Conservation (phyloP, 2,797 vertebrate genomes). For the Onychomys arenicola region DNA sequence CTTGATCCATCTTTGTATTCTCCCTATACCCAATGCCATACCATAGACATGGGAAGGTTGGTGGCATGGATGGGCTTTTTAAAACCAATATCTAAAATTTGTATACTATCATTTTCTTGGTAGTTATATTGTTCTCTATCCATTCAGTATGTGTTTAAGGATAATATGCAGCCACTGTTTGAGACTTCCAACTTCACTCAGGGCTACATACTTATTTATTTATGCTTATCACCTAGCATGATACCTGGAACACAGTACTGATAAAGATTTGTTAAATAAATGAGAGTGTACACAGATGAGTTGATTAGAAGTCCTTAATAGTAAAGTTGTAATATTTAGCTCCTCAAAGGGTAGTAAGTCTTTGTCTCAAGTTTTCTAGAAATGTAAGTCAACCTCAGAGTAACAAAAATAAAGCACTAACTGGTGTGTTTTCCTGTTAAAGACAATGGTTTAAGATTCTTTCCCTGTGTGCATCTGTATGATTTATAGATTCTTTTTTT, state of each 20-base stretch:
- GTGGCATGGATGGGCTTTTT: neutral
- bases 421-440: conserved; percentile 32
- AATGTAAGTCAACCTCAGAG: conserved; percentile 40
- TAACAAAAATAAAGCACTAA: neutral
- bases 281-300: neutral
- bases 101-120: conserved; percentile 7
- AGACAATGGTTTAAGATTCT: neutral
- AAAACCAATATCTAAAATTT: neutral
- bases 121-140: conserved; percentile 47
- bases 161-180: neutral
- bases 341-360: neutral
- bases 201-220: neutral
- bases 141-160: neutral
- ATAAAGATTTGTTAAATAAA: conserved; percentile 37
- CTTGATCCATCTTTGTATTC: conserved; percentile 17
- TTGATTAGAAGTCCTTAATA: neutral
- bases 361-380: conserved; percentile 34
- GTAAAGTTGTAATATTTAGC: neutral
- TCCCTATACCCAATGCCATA: neutral
- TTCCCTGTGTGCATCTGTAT: neutral
- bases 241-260: neutral
- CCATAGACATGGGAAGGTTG: neutral
- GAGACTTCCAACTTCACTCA: neutral
- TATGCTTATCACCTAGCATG: neutral
- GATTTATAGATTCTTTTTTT: neutral